These are phyloP conservation scores for Saccopteryx bilineata DNA, from an alignment of 2,113 vertebrate species.

Conservation along the genomic window DNA sequence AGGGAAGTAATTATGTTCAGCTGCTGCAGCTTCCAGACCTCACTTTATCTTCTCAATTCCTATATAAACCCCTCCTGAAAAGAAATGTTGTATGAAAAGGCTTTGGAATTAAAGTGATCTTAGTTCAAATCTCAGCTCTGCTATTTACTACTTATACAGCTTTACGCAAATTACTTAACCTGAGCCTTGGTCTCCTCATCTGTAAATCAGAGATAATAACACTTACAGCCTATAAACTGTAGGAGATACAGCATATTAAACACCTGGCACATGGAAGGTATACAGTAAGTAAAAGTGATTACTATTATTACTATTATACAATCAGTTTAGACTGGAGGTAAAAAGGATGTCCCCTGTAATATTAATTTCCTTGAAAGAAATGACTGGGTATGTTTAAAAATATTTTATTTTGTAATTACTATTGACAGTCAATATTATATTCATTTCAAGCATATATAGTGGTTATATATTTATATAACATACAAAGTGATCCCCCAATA, in stretches of 20 bases:
- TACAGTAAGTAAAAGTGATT: background rate
- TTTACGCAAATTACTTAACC: background rate
- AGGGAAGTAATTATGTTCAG: background rate
- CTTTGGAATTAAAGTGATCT: background rate
- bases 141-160: background rate
- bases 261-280: background rate
- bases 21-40: background rate
- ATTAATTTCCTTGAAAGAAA: conserved; percentile 11
- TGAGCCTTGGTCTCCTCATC: background rate
- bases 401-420: background rate
- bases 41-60: background rate
- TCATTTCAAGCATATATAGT: background rate
- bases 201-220: background rate
- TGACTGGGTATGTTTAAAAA: background rate
- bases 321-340: background rate
- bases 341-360: background rate
- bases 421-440: background rate
- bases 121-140: background rate
- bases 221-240: background rate
- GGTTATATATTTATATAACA: background rate
- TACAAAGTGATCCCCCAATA: too few species aligned
- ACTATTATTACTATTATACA: background rate
- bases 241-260: background rate
- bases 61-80: background rate
- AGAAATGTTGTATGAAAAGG: background rate